phyloP scores from a whole-genome alignment of 2,888 invertebrate species.

The Hipparchia semele region DNA sequence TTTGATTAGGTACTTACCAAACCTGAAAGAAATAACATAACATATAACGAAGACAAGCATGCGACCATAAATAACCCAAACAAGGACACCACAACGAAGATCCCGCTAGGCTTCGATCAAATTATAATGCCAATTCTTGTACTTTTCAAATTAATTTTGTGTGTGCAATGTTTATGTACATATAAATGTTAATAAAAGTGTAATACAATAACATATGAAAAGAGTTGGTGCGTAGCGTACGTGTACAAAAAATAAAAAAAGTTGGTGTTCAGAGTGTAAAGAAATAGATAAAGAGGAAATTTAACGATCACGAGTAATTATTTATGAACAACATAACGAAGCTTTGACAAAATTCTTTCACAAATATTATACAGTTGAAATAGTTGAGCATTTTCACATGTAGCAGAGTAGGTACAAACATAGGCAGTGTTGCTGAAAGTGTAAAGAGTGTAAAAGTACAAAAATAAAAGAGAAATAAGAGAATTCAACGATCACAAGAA shows the following conservation, averaged over 20 bases:
- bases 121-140: neutral
- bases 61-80: conserved; percentile 60
- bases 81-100: conserved; percentile 45
- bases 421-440: conserved; percentile 12
- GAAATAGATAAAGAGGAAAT: neutral
- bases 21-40: conserved; percentile 49
- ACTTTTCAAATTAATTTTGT: conserved; percentile 14
- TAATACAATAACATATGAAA: neutral
- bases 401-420: conserved; percentile 6
- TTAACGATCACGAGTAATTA: neutral
- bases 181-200: neutral
- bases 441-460: conserved; percentile 21
- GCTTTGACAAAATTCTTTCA: neutral
- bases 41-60: conserved; percentile 59
- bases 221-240: conserved; percentile 13
- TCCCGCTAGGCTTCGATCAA: conserved; percentile 37
- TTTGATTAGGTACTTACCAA: conserved; percentile 22
- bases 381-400: conserved; percentile 3
- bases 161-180: neutral
- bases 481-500: conserved; percentile 37
- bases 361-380: neutral
- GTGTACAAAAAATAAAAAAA: conserved; percentile 25
- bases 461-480: conserved; percentile 28
- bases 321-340: neutral
- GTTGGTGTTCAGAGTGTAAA: conserved; percentile 30